Base-by-base conservation (phyloP, 2,113 vertebrate genomes). In the Engraulis encrasicolus region DNA sequence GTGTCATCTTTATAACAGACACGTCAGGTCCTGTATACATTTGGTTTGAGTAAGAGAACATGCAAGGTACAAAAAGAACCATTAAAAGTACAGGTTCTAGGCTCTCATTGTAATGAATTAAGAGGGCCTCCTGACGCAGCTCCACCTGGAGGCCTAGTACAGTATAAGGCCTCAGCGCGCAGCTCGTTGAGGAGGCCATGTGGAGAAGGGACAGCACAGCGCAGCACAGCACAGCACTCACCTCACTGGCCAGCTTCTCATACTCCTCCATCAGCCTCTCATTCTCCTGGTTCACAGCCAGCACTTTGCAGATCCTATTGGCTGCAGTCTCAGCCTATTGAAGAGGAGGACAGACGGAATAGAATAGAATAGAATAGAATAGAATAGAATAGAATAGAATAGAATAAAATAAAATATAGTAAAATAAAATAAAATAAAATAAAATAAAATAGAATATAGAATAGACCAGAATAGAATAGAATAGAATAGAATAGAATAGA, bases 181-280 rank as follows among this genome's bases (percentile, higher is more conserved):
- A 31, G 61, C 61, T 71, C 61, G 27, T 27, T 14, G 27, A 74
- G 66, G 66, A 74, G 66, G 66, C 66, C 66, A 23, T 34, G 27
- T 74, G 66, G 66, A 34, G 23, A 74, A 7, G 17, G 20, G 19
- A n/a, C n/a, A n/a, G n/a, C n/a, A n/a, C n/a, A n/a, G n/a, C n/a
- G n/a, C n/a, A n/a, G n/a, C n/a, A n/a, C n/a, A n/a, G n/a, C n/a
- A n/a, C 52, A 77, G 19, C 37, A 78, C 36, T 19, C 80, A 87
- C 88, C 88, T 89, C 88, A 82, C 88, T 89, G 86, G 88, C 88
- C 82, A 89, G 80, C 54, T 89, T 89, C 88, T 89, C 88, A 83
- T 89, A 89, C 84, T 89, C 88, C 45, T 89, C 88, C 88, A 89
- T 89, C 80, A 89, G 88, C n/a, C 86, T 52, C 78, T 89, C 86